These are phyloP conservation scores for Polymixis lichenea DNA, from an alignment of 2,888 invertebrate genomes.

Conservation along the genomic window DNA sequence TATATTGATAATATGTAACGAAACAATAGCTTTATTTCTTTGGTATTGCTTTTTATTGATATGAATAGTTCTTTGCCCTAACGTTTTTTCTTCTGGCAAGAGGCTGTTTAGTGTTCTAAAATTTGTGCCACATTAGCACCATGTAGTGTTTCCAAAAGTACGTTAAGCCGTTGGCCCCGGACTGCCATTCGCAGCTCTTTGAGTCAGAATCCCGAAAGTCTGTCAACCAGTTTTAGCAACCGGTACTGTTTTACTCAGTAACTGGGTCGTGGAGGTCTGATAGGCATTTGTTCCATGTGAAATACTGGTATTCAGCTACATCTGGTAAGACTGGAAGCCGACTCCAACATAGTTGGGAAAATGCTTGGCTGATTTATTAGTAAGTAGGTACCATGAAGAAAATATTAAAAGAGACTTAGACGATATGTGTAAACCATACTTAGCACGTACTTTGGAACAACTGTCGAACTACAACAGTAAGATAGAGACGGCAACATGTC, in stretches of 20 bases:
- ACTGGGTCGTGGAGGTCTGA: neutral
- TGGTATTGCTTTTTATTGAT: slow-evolving; percentile 12
- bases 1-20: slow-evolving; percentile 2
- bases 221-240: neutral
- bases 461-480: neutral
- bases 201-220: no score
- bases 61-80: neutral
- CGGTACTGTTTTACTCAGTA: neutral
- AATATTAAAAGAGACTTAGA: neutral
- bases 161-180: neutral
- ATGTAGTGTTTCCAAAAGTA: neutral
- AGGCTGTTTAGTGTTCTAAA: neutral
- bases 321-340: no score
- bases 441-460: neutral
- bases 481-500: neutral
- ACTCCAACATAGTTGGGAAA: neutral
- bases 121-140: no score
- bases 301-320: no score
- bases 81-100: neutral
- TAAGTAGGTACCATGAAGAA: neutral
- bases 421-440: neutral
- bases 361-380: no score
- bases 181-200: neutral
- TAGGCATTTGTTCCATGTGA: neutral
- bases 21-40: slow-evolving; percentile 9